phyloP scores from a whole-genome alignment of 2,797 vertebrate genomes.

The Rhinatrema bivittatum region DNA sequence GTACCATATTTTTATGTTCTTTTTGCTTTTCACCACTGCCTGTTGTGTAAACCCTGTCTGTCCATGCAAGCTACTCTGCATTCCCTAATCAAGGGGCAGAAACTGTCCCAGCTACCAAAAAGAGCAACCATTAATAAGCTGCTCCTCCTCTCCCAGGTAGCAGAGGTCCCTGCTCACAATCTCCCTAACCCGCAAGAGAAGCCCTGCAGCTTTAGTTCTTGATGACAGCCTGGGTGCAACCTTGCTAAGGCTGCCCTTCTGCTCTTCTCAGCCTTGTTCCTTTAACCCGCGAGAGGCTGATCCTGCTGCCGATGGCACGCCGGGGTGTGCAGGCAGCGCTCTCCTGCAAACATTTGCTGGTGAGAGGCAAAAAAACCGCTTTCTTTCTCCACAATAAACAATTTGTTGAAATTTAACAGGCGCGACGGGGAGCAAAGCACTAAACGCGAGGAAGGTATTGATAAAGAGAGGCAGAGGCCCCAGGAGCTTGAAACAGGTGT shows the following conservation, averaged over 20 bases:
- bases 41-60: no score
- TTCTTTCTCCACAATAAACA: constrained; percentile 48
- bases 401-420: constrained; percentile 41
- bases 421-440: neutral
- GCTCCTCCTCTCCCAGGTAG: constrained; percentile 54
- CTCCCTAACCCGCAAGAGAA: constrained; percentile 83
- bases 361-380: constrained; percentile 20
- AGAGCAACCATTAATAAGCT: constrained; percentile 64
- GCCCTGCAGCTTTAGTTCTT: constrained; percentile 73
- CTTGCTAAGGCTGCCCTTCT: constrained; percentile 79
- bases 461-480: no score
- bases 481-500: no score
- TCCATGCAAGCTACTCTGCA: no score
- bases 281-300: constrained; percentile 46
- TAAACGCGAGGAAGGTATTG: constrained; percentile 6
- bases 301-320: no score
- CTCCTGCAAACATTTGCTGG: constrained; percentile 34
- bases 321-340: constrained; percentile 37
- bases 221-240: constrained; percentile 97
- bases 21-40: no score
- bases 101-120: no score
- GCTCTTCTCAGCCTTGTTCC: constrained; percentile 24
- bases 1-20: no score
- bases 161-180: constrained; percentile 43
- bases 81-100: no score